phyloP scores from a whole-genome alignment of 1,140 invertebrate genomes.

The Tigriopus japonicus region DNA sequence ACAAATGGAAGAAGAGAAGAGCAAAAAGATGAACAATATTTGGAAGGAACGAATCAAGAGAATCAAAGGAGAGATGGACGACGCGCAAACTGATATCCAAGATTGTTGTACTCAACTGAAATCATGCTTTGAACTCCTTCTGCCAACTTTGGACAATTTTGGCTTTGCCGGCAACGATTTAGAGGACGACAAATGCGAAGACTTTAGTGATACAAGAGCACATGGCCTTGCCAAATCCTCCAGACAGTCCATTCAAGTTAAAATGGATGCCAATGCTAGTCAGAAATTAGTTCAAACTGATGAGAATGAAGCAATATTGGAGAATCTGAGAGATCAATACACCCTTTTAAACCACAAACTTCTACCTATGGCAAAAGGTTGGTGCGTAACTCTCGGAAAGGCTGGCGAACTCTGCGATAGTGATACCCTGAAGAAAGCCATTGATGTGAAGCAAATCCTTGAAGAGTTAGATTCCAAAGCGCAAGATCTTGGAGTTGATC shows the following conservation, averaged over 20 bases:
- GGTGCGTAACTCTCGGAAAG: not conserved
- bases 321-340: not conserved
- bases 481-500: not conserved
- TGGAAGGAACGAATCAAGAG: not conserved
- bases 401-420: not conserved
- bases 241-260: not conserved
- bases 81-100: not conserved
- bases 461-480: not conserved
- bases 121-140: not conserved
- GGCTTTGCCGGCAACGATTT: conserved; percentile 18
- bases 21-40: not conserved
- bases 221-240: not conserved
- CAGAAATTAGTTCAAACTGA: not conserved
- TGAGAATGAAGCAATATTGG: not conserved
- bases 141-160: conserved; percentile 3
- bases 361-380: not conserved
- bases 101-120: conserved; percentile 1
- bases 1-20: not conserved
- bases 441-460: not conserved
- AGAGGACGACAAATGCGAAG: conserved; percentile 16
- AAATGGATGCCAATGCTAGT: not conserved
- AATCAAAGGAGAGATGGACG: not conserved
- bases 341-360: not conserved
- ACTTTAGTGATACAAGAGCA: conserved; percentile 15
- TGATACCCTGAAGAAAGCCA: not conserved